Percentiles rank a stretch among this genome's conserved stretches.
Evolutionary conservation across 2,797 vertebrate species (phyloP).

Genomic region (Lagocephalus sceleratus): DNA sequence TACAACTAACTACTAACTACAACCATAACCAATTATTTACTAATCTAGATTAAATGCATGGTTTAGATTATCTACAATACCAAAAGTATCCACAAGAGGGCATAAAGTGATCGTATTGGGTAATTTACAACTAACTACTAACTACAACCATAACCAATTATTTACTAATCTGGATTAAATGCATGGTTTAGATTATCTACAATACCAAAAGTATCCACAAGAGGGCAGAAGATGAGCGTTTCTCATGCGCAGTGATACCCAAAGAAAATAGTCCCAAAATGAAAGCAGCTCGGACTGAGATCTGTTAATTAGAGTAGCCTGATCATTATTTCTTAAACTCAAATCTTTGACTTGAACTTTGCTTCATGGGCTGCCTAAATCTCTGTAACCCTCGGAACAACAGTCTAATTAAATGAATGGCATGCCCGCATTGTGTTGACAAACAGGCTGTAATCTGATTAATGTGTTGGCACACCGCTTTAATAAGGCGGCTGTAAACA

Average conservation of each 20-base stretch:
- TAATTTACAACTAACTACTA: too few relatives aligned
- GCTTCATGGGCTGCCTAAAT: too few relatives aligned
- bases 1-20: too few relatives aligned
- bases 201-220: conserved; percentile 25
- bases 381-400: too few relatives aligned
- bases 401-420: too few relatives aligned
- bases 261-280: not conserved
- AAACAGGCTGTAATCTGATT: too few relatives aligned
- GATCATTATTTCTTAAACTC: not conserved
- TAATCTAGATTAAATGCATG: too few relatives aligned
- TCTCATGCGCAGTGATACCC: not conserved
- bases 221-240: conserved; percentile 20
- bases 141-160: too few relatives aligned
- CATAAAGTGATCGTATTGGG: not conserved
- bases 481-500: not conserved
- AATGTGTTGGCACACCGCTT: too few relatives aligned
- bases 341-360: not conserved
- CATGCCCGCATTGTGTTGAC: too few relatives aligned
- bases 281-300: not conserved
- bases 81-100: conserved; percentile 29
- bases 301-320: not conserved
- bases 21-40: too few relatives aligned
- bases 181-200: not conserved
- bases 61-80: conserved; percentile 5
- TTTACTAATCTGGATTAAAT: too few relatives aligned